Conservation (phyloP, 2,797 vertebrate genomes). For the Ficedula albicollis region DNA sequence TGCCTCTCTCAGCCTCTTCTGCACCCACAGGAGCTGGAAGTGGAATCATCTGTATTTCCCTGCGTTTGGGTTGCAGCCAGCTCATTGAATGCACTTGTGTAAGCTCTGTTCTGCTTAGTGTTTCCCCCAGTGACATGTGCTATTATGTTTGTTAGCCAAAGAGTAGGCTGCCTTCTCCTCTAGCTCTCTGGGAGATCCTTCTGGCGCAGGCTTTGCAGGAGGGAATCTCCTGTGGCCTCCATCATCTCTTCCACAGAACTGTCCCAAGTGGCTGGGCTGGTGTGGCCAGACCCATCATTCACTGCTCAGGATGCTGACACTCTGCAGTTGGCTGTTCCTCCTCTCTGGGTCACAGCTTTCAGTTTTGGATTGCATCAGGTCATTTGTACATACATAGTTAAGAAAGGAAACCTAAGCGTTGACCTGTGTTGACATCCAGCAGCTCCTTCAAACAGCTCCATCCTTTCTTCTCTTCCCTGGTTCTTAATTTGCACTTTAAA, state of each 20-base stretch:
- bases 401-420: background rate
- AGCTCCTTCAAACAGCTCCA: constrained; percentile 13
- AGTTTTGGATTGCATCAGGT: background rate
- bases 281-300: background rate
- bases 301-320: background rate
- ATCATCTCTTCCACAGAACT: background rate
- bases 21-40: background rate
- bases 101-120: background rate
- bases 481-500: constrained; percentile 59
- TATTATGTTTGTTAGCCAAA: background rate
- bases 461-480: background rate
- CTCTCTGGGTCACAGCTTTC: background rate
- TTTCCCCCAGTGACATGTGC: background rate
- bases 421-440: constrained; percentile 2
- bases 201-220: background rate
- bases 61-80: background rate
- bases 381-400: background rate
- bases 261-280: background rate
- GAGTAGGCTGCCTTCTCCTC: background rate
- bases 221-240: background rate
- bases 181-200: background rate
- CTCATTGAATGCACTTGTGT: background rate
- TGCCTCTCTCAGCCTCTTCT: background rate
- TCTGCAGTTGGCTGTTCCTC: background rate
- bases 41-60: background rate